Conservation (phyloP, 2,888 invertebrate genomes). For the Chymomyza caudatula region DNA sequence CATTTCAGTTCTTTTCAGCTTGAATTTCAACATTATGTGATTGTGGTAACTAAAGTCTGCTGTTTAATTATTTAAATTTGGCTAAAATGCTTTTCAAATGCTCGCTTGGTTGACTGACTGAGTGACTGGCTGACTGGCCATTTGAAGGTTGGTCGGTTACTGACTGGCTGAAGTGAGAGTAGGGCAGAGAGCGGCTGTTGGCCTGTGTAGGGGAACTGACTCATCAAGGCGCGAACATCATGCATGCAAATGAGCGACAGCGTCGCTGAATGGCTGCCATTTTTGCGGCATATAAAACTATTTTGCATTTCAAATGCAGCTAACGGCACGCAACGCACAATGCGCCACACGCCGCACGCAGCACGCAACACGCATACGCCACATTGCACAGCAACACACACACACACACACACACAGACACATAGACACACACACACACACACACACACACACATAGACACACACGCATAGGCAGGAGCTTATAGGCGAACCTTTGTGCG, state of each 20-base stretch:
- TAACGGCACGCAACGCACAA: constrained; percentile 22
- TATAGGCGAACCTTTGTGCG: no score
- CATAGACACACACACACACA: neutral
- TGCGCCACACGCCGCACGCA: constrained; percentile 44
- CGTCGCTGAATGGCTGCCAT: constrained; percentile 44
- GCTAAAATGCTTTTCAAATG: constrained; percentile 29
- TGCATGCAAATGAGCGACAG: constrained; percentile 57
- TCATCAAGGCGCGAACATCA: constrained; percentile 50
- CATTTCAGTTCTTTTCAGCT: neutral
- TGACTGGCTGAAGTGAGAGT: neutral
- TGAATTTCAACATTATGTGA: neutral
- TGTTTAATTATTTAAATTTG: constrained; percentile 48
- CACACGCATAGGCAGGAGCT: no score
- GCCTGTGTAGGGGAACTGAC: neutral
- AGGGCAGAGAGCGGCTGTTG: neutral
- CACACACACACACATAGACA: neutral
- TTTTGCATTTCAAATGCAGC: constrained; percentile 65
- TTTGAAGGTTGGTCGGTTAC: neutral
- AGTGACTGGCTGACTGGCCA: neutral
- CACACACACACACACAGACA: neutral
- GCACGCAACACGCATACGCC: constrained; percentile 20
- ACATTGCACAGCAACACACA: neutral
- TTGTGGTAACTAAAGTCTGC: neutral
- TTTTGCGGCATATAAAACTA: constrained; percentile 56
- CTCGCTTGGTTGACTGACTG: constrained; percentile 8